phyloP scores from a whole-genome alignment of 2,888 invertebrate genomes.

The Protophormia terraenovae region DNA sequence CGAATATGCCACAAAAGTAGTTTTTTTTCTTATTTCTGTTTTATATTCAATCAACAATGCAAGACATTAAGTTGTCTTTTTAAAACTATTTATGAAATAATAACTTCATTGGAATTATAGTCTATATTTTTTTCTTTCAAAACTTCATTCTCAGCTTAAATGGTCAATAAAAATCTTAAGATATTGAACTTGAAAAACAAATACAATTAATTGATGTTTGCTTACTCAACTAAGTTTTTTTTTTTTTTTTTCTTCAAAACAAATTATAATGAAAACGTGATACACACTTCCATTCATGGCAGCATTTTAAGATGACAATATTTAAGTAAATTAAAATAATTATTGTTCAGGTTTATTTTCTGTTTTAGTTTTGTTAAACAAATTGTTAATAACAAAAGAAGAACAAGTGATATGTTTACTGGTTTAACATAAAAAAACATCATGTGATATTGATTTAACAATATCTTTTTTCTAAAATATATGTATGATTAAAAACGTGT shows the following conservation, averaged over 20 bases:
- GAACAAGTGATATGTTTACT: conserved; percentile 16
- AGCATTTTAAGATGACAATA: not conserved
- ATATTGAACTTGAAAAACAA: not conserved
- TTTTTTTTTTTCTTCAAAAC: not conserved
- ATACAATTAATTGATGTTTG: not conserved
- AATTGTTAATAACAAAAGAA: not conserved
- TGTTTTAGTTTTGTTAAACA: not conserved
- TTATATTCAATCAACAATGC: not conserved
- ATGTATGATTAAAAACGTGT: conserved; percentile 10
- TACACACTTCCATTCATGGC: not conserved
- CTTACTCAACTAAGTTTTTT: no score
- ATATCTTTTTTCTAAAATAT: no score
- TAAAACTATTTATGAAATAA: conserved; percentile 23
- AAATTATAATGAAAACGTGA: conserved; percentile 20
- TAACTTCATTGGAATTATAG: conserved; percentile 41
- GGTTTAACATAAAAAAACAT: not conserved
- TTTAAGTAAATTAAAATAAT: not conserved
- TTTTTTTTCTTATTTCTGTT: not conserved
- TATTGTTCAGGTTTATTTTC: not conserved
- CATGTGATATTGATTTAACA: conserved; percentile 10
- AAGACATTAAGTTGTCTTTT: not conserved
- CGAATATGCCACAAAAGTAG: conserved; percentile 27
- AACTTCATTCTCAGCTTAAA: not conserved
- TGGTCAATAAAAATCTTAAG: not conserved
- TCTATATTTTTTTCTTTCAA: not conserved